A percentile compares a stretch with the other conserved stretches of the same genome.
Conservation (phyloP, 1,140 invertebrate species). For the Rhagoletis pomonella region DNA sequence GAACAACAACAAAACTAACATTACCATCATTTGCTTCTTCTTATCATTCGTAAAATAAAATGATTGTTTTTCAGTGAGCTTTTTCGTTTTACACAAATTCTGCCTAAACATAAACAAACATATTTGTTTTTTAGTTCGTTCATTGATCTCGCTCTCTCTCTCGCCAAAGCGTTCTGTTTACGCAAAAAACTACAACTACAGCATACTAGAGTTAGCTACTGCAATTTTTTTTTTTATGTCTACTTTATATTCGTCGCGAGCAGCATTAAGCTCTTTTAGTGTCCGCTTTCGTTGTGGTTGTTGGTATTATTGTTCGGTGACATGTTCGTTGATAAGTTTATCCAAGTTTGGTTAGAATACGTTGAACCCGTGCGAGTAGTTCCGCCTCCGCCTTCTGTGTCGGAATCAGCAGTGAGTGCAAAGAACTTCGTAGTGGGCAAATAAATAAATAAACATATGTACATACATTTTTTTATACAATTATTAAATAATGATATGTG, state of each 20-base stretch:
- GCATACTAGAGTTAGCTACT: background rate
- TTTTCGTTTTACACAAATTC: background rate
- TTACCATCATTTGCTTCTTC: no score
- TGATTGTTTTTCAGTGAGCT: no score
- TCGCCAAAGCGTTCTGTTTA: background rate
- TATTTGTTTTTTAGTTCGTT: conserved; percentile 12
- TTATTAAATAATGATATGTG: no score
- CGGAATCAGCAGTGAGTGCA: background rate
- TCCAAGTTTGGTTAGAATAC: conserved; percentile 31
- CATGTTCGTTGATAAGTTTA: conserved; percentile 10
- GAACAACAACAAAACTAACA: no score
- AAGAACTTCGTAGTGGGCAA: background rate
- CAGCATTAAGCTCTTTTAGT: background rate
- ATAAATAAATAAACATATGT: background rate
- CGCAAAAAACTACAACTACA: background rate
- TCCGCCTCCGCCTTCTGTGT: conserved; percentile 3
- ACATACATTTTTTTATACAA: no score
- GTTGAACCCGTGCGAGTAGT: conserved; percentile 15
- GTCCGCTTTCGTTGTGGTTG: background rate
- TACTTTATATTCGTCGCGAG: conserved; percentile 14
- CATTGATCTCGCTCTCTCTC: background rate
- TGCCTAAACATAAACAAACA: conserved; percentile 33
- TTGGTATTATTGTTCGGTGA: background rate
- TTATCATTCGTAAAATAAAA: no score
- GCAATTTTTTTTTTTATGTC: background rate